These are phyloP conservation scores for Chymomyza procnemis DNA, from an alignment of 2,888 invertebrate species.

Conservation along the genomic window DNA sequence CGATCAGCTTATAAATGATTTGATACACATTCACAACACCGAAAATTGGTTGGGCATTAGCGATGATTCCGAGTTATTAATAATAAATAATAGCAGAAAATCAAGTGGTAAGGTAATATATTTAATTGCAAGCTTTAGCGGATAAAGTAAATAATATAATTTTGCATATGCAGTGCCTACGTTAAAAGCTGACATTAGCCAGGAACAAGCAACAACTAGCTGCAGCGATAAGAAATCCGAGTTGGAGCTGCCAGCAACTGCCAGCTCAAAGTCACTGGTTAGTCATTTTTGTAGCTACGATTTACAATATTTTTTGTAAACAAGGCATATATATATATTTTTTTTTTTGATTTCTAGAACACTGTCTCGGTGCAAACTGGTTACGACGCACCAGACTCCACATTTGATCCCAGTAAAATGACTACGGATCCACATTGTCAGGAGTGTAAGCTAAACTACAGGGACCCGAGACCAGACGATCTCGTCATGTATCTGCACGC, in stretches of 20 bases:
- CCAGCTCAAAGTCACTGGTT: neutral
- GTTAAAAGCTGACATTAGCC: neutral
- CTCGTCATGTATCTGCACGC: conserved; percentile 98
- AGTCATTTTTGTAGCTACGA: neutral
- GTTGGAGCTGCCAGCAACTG: neutral
- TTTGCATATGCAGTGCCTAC: neutral
- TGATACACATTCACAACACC: conserved; percentile 94
- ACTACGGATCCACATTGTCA: conserved; percentile 92
- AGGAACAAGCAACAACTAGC: neutral
- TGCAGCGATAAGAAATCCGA: neutral
- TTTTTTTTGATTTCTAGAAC: neutral
- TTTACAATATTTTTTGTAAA: neutral
- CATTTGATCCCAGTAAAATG: conserved; percentile 85
- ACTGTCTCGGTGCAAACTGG: conserved; percentile 93
- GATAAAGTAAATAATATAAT: neutral
- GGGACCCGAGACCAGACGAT: conserved; percentile 94
- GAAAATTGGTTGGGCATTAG: conserved; percentile 96
- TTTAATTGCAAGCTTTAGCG: conserved; percentile 54
- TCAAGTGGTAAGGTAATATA: conserved; percentile 81
- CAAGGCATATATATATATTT: no score
- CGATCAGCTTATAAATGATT: conserved; percentile 91
- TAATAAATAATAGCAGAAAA: conserved; percentile 84
- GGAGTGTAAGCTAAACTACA: conserved; percentile 94
- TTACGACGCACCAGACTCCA: conserved; percentile 85
- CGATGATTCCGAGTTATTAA: conserved; percentile 89